Base-by-base conservation (phyloP, 2,888 invertebrate species). In the Acanthosepion pharaonis region DNA sequence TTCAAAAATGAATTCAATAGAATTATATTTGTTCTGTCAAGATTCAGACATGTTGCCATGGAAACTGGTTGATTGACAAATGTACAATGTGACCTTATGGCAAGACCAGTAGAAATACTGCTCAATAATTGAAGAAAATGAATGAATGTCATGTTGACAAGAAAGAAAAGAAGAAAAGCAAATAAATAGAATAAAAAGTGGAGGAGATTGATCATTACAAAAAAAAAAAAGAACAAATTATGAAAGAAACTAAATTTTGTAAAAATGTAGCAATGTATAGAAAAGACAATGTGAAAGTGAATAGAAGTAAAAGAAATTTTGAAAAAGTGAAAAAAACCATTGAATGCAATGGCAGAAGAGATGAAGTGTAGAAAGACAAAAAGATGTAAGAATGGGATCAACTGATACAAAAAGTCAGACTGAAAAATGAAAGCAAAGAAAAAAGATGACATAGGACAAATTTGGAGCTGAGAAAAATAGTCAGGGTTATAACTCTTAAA, bases 1-100 rank as follows among this genome's bases (percentile, higher is more conserved):
- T 78, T 78, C n/a, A 78, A 33, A 78, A 78, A 78, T 78, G 78
- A 78, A n/a, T 78, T 78, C 78, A 78, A 78, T 78, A n/a, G 78
- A 33, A 78, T 11, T 78, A 78, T 78, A 78, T 28, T 78, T 78
- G n/a, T 78, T 78, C 78, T 78, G n/a, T n/a, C n/a, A 78, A 23
- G 78, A 78, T 78, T 78, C 78, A 15, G 78, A 78, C 78, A n/a
- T n/a, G 78, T 78, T 33, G 78, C n/a, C 18, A 78, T 78, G 78
- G 78, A 78, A 15, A 78, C 78, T 78, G 11, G 78, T 78, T 78
- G 78, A 78, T 78, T 78, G 78, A 78, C 78, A 78, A 78, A 78
- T 78, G 78, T n/a, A 78, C 78, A 78, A 33, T 78, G 15, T 78
- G 78, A 78, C 78, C 78, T 78, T 78, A 78, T 78, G 78, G 78